Evolutionary conservation across 1,140 invertebrate genomes (phyloP).

Genomic region (Meloidogyne chitwoodi): DNA sequence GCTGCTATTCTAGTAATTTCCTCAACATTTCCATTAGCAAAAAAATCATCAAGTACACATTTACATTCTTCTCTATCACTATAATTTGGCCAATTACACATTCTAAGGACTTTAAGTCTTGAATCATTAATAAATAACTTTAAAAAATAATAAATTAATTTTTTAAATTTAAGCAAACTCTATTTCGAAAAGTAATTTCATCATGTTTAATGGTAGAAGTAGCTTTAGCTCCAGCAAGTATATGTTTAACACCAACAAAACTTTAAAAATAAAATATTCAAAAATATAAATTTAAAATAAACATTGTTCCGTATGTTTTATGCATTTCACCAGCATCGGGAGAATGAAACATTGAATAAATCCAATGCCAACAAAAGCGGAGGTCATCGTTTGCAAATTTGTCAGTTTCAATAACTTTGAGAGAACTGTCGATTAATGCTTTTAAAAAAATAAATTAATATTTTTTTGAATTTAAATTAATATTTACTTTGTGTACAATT

Average conservation of each 20-base stretch:
- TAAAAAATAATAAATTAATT: neutral
- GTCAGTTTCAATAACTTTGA: slow-evolving; percentile 28
- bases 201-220: slow-evolving; percentile 31
- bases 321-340: slow-evolving; percentile 1
- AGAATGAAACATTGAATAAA: slow-evolving; percentile 23
- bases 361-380: slow-evolving; percentile 35
- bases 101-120: slow-evolving; percentile 37
- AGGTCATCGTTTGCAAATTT: slow-evolving; percentile 29
- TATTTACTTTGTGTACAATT: slow-evolving; percentile 21
- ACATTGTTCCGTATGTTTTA: slow-evolving; percentile 26
- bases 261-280: slow-evolving; percentile 12
- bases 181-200: slow-evolving; percentile 31
- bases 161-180: slow-evolving; percentile 22
- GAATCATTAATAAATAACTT: slow-evolving; percentile 42
- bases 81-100: slow-evolving; percentile 42
- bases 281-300: neutral
- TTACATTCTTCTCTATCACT: slow-evolving; percentile 26
- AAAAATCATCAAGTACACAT: slow-evolving; percentile 22
- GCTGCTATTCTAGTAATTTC: slow-evolving; percentile 32
- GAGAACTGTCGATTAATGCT: slow-evolving; percentile 33
- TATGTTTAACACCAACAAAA: slow-evolving; percentile 29
- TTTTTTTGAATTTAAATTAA: neutral
- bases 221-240: slow-evolving; percentile 19
- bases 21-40: slow-evolving; percentile 10
- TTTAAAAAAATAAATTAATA: neutral